Conservation (phyloP, 2,113 vertebrate genomes). For the Amblyopsis rosae region DNA sequence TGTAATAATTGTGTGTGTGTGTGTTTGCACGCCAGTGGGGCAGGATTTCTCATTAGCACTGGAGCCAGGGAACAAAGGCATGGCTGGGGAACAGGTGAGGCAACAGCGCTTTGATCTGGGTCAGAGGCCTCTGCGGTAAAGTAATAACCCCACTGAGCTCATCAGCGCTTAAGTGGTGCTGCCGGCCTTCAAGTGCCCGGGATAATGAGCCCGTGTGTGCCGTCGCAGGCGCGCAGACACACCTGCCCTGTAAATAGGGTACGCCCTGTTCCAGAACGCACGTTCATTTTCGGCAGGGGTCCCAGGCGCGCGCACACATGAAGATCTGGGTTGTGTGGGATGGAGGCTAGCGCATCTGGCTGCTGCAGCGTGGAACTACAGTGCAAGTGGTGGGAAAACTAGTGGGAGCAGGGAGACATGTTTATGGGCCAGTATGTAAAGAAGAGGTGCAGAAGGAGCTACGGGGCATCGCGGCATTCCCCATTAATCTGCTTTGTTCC, state of each 20-base stretch:
- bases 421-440: conserved; percentile 39
- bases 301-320: conserved; percentile 34
- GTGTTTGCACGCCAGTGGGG: conserved; percentile 29
- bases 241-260: conserved; percentile 24
- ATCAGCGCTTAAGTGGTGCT: conserved; percentile 70
- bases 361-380: conserved; percentile 49
- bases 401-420: conserved; percentile 28
- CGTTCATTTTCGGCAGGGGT: conserved; percentile 27
- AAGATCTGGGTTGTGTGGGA: conserved; percentile 37
- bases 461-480: conserved; percentile 27
- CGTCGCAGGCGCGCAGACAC: conserved; percentile 44
- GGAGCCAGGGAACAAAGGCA: conserved; percentile 60
- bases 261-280: conserved; percentile 27
- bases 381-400: conserved; percentile 18
- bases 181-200: conserved; percentile 40
- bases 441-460: conserved; percentile 26
- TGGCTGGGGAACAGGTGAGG: conserved; percentile 47
- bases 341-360: conserved; percentile 25
- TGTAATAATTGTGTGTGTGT: background rate
- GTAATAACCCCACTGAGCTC: conserved; percentile 71
- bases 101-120: conserved; percentile 70
- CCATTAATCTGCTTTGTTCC: conserved; percentile 58
- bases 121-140: conserved; percentile 64
- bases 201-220: conserved; percentile 61
- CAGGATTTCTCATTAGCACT: conserved; percentile 67